A percentile compares a stretch with the other conserved stretches of the same genome.
Conservation (phyloP, 1,140 invertebrate genomes). For the Neodiprion fabricii region DNA sequence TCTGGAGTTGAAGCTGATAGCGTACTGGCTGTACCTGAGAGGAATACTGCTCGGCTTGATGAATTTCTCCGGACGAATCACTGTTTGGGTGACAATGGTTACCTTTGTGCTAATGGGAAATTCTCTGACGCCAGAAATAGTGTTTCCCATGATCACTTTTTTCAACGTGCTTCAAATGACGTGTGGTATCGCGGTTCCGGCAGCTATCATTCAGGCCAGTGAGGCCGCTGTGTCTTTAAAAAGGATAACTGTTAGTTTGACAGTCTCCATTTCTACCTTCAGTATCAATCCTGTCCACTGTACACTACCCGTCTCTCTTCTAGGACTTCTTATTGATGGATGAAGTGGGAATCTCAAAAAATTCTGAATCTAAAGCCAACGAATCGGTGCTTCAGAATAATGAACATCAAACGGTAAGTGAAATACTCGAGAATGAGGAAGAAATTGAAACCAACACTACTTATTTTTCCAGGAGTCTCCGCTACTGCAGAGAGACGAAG, state of each 20-base stretch:
- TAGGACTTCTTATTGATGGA: too few species aligned
- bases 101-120: constrained; percentile 73
- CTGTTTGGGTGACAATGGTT: constrained; percentile 76
- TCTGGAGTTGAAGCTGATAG: constrained; percentile 73
- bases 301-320: not conserved
- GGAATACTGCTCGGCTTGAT: constrained; percentile 74
- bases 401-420: too few species aligned
- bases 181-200: constrained; percentile 75
- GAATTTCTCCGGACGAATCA: constrained; percentile 75
- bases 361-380: too few species aligned
- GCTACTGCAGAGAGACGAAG: too few species aligned
- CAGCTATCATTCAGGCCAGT: constrained; percentile 70
- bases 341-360: too few species aligned
- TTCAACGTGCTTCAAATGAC: constrained; percentile 70
- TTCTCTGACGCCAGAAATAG: constrained; percentile 71
- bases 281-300: not conserved
- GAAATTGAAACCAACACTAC: too few species aligned
- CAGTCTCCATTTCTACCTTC: not conserved
- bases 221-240: constrained; percentile 74
- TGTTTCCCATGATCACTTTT: constrained; percentile 69
- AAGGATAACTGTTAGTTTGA: constrained; percentile 53
- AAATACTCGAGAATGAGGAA: too few species aligned
- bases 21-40: constrained; percentile 73
- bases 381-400: not conserved
- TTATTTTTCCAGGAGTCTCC: too few species aligned